Evolutionary conservation across 2,888 invertebrate genomes (phyloP), one percentile per base, ranked within the genome.

Genomic region (Agapetus fuscipes): DNA sequence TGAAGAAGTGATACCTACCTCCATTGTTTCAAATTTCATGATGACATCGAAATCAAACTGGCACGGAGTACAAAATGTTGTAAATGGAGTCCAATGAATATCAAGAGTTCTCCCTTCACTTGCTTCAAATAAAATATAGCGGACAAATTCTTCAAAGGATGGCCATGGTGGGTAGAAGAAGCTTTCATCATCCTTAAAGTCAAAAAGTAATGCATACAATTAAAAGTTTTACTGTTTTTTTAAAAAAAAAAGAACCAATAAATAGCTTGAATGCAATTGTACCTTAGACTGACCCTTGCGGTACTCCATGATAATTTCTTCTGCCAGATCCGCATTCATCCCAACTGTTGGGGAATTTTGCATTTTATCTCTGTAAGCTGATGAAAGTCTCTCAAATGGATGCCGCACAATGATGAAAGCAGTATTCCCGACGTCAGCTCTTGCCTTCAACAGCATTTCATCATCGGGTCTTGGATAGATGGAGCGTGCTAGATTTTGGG

Each of bases 21-120:
- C 74, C 34, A 80, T 60, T 15, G 80, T 80, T 57, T 81, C 80
- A 49, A 79, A 80, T 60, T 80, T 80, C 30, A 77, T 70, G 49
- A 81, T 76, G 32, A 80, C 62, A 56, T 78, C 75, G 52, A 81
- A 80, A 52, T 76, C 68, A 42, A 80, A 77, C 61, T 80, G 72
- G 52, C 82, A 82, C 1, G 81, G 81, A 31, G 81, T 80, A 54
- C 82, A 82, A 52, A 82, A 80, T 53, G 76, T 74, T 2, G 74
- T 73, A 36, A 79, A 72, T 12, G 81, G 79, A 36, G 78, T 74
- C 74, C 81, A 81, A 56, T 82, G 81, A 77, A 80, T 80, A 52
- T 83, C 81, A 48, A 80, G 62, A 11, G 64, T 60, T 41, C 69
- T 64, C 3, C 68, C 67, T 20, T 57, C 60, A 12, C 14, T 28